Base-by-base conservation (phyloP, 1,140 invertebrate species). In the Cydia pomonella region DNA sequence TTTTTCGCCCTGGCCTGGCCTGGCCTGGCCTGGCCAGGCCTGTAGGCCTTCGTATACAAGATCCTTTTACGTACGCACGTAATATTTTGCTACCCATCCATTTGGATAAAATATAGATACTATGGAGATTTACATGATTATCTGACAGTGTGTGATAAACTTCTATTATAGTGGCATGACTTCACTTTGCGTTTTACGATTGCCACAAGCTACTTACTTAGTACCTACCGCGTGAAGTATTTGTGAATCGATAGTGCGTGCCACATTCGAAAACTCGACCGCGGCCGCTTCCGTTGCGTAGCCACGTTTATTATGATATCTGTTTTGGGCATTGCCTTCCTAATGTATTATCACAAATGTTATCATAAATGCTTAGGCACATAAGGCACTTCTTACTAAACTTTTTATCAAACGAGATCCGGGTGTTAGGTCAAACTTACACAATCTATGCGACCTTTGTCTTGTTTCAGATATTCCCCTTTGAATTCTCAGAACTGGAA, bases 351-450 rank as follows among this genome's bases (percentile, higher is more conserved):
- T 59, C 53, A 69, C 13, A 69, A 4, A 38, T 16, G n/a, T 33
- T 69, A 33, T 33, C 64, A 12, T 33, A 7, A 29, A 66, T 33
- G 27, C 33, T n/a, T 33, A 33, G 64, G 64, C 29, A 33, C 29
- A 74, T n/a, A n/a, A n/a, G n/a, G n/a, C n/a, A n/a, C n/a, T 75
- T 73, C 66, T 72, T 27, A 78, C 78, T 75, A 79, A 75, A 75
- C 74, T 69, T 75, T 77, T 80, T 89, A 89, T 90, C 87, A 73
- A 74, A 72, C 77, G 84, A 80, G 84, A 87, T 92, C 89, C 90
- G 90, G 89, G 87, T 89, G 82, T 85, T 81, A 81, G 90, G 90
- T 91, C 89, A 88, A 88, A 87, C 89, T 90, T 85, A 89, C 84
- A 89, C 88, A 92, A 92, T 91, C 89, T 85, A 74, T 69, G 78